A percentile compares a stretch with the other conserved stretches of the same genome.
Evolutionary conservation across 2,797 vertebrate genomes (phyloP).

Genomic region (Bucorvus abyssinicus): DNA sequence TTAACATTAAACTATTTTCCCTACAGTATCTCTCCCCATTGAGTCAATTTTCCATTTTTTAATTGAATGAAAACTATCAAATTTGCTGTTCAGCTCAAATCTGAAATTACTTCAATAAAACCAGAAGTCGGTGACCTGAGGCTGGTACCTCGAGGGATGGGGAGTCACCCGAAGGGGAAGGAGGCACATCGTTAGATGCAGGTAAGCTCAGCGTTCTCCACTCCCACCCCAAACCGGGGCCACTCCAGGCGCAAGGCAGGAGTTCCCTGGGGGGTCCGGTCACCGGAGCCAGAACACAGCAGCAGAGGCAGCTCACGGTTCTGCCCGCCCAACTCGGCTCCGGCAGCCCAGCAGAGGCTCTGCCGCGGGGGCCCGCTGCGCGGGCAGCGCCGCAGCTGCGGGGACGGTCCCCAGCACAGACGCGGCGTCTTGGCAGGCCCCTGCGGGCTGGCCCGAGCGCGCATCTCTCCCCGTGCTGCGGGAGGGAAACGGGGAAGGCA

Average conservation of each 20-base stretch:
- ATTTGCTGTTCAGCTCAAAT: neutral
- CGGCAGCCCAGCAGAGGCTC: neutral
- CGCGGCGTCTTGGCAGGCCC: fast-evolving
- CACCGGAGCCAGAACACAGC: neutral
- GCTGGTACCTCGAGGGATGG: too few species aligned
- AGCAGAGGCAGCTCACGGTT: neutral
- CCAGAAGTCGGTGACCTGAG: neutral
- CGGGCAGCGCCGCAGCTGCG: neutral
- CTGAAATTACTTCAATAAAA: neutral
- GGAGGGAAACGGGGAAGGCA: neutral
- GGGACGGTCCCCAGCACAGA: neutral
- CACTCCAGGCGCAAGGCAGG: fast-evolving
- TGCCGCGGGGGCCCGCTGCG: neutral
- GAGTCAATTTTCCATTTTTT: neutral
- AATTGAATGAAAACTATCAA: neutral
- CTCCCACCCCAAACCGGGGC: too few species aligned
- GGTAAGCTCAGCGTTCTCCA: neutral
- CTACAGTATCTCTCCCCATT: neutral
- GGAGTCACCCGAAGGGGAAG: neutral
- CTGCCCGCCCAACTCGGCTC: too few species aligned
- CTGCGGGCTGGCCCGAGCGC: neutral
- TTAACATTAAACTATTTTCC: neutral
- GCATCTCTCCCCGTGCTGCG: fast-evolving
- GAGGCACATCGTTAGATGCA: neutral
- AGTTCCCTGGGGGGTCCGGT: neutral